Evolutionary conservation across 2,888 invertebrate genomes (phyloP), one percentile per base, ranked within the genome.

Genomic region (Drosophila suboccidentalis): DNA sequence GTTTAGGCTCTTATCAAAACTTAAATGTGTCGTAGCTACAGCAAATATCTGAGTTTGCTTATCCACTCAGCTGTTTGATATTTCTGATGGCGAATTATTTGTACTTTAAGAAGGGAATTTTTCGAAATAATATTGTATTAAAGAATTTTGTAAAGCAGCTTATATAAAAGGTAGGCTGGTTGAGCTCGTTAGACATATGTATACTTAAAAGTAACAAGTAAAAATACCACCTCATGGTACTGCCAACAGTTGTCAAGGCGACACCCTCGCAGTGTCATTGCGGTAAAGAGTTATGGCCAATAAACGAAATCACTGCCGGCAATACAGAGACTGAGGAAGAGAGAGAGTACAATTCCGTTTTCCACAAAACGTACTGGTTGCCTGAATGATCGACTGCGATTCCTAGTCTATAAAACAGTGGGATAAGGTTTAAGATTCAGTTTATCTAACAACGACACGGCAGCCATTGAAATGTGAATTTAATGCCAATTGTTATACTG

Each of bases 201-300:
- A 22, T 22, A 22, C 62, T 55, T 53, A n/a, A 13, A 26, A 34
- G 17, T 26, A 60, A 13, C 51, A 60, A 6, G 19, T 11, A 44
- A 15, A 44, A 15, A 47, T 49, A 38, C 22, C 17, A 32, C 10
- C 39, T 26, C 22, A 3, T 38, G 32, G 19, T 13, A 47, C 11
- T 49, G 19, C 41, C 53, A 49, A 62, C 53, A 61, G 74, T 51
- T 60, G 51, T 54, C 54, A 6, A 43, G 47, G 38, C 34, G 43
- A 59, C 68, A 67, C 39, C 53, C 64, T 58, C 39, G 8, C 38
- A 36, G 47, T 61, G 67, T 71, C 78, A 69, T 78, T 87, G 75
- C 64, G 72, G 77, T 73, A 82, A 88, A 85, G 90, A 90, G 87
- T 89, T 89, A 89, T 88, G 89, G 87, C 75, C 86, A 86, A 90